Evolutionary conservation across 2,888 invertebrate species (phyloP).

Genomic region (Frankliniella intonsa): DNA sequence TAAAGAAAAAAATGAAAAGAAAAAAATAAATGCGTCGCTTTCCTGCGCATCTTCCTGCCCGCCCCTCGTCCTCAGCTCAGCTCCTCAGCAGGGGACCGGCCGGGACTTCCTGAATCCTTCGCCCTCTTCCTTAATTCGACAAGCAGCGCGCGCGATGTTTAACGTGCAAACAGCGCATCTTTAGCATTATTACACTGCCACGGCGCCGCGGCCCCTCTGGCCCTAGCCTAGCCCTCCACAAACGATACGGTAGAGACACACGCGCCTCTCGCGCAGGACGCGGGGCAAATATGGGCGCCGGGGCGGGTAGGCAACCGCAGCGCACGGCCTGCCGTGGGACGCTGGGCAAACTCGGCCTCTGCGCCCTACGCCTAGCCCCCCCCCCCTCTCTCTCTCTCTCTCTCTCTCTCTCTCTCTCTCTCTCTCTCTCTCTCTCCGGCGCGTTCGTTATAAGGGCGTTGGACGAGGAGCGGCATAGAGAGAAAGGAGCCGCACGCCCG

Average conservation of each 20-base stretch:
- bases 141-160: background rate
- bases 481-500: background rate
- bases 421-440: too few relatives aligned
- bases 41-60: too few relatives aligned
- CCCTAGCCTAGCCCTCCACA: background rate
- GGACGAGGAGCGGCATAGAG: too few relatives aligned
- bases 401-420: background rate
- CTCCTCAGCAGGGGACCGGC: too few relatives aligned
- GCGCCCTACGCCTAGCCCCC: background rate
- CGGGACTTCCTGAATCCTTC: background rate
- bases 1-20: background rate
- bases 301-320: background rate
- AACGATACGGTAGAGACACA: background rate
- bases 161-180: slow-evolving; percentile 21
- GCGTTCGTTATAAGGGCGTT: too few relatives aligned
- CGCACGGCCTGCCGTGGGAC: background rate
- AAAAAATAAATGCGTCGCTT: background rate
- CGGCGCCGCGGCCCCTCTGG: background rate
- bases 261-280: background rate
- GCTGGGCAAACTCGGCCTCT: background rate
- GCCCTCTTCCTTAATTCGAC: slow-evolving; percentile 5
- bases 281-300: background rate
- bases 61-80: too few relatives aligned
- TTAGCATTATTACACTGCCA: slow-evolving; percentile 15
- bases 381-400: background rate